phyloP scores from a whole-genome alignment of 2,113 vertebrate species.

The Irena cyanogastra region DNA sequence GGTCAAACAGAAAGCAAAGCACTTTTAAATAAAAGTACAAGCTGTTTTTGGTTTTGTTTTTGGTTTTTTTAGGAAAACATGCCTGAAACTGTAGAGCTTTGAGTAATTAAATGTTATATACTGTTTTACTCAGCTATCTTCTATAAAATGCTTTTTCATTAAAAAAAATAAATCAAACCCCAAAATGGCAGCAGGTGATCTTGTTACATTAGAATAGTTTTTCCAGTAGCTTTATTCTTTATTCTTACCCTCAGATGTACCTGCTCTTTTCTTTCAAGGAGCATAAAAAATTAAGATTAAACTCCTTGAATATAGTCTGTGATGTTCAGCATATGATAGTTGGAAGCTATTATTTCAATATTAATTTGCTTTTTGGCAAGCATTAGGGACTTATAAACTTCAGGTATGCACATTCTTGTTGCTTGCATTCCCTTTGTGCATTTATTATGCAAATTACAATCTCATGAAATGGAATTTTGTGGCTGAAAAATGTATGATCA shows the following conservation, averaged over 20 bases:
- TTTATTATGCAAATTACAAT: not conserved
- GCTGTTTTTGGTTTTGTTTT: not conserved
- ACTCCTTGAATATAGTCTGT: not conserved
- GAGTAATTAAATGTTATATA: not conserved
- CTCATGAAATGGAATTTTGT: not conserved
- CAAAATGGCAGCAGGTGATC: not conserved
- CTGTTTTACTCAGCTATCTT: not conserved
- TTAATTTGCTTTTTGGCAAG: not conserved
- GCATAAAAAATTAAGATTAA: not conserved
- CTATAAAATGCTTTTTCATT: not conserved
- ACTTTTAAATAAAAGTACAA: not conserved
- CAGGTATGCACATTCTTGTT: not conserved
- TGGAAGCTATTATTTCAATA: not conserved
- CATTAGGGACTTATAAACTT: not conserved
- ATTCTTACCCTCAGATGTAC: not conserved
- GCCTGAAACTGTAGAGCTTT: not conserved
- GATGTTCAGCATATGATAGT: not conserved
- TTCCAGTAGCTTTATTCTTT: not conserved
- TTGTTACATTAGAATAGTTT: not conserved
- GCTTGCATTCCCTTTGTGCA: not conserved
- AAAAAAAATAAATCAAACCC: not conserved
- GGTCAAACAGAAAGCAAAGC: not conserved
- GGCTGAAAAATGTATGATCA: not conserved
- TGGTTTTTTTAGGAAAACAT: not conserved
- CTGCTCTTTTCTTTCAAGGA: not conserved